Evolutionary conservation across 2,113 vertebrate genomes (phyloP).

Genomic region (Xiphophorus maculatus): DNA sequence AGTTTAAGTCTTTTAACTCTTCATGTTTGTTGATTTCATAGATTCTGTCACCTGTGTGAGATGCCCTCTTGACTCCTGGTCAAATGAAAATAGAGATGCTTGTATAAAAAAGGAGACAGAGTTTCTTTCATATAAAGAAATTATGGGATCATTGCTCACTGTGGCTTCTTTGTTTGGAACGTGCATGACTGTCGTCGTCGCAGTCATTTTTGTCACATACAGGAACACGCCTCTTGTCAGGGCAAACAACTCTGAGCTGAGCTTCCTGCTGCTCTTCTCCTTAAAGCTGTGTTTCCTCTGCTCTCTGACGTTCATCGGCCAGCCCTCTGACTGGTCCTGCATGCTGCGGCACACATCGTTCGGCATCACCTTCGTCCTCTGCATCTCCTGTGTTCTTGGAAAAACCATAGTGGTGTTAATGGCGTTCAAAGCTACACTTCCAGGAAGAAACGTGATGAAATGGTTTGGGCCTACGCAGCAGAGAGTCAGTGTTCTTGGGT

Average conservation of each 20-base stretch:
- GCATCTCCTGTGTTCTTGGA: constrained; percentile 60
- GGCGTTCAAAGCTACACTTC: constrained; percentile 68
- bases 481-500: constrained; percentile 67
- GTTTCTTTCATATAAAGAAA: constrained; percentile 70
- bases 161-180: constrained; percentile 13
- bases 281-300: constrained; percentile 74
- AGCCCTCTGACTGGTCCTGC: constrained; percentile 69
- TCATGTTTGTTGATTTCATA: constrained; percentile 9
- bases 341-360: constrained; percentile 70
- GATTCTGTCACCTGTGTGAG: constrained; percentile 69
- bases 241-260: constrained; percentile 71
- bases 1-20: too few species aligned
- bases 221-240: constrained; percentile 57
- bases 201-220: too few species aligned
- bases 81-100: constrained; percentile 63
- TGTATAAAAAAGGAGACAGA: constrained; percentile 69
- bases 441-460: constrained; percentile 68
- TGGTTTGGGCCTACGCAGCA: constrained; percentile 74
- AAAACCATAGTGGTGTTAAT: constrained; percentile 72
- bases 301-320: constrained; percentile 72
- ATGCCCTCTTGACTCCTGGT: constrained; percentile 74
- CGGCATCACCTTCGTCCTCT: constrained; percentile 74
- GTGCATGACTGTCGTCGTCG: too few species aligned
- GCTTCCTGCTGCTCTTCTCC: constrained; percentile 75
- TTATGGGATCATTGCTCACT: constrained; percentile 72